Evolutionary conservation across 2,888 invertebrate genomes (phyloP).

Genomic region (Dysmachus trigonus): DNA sequence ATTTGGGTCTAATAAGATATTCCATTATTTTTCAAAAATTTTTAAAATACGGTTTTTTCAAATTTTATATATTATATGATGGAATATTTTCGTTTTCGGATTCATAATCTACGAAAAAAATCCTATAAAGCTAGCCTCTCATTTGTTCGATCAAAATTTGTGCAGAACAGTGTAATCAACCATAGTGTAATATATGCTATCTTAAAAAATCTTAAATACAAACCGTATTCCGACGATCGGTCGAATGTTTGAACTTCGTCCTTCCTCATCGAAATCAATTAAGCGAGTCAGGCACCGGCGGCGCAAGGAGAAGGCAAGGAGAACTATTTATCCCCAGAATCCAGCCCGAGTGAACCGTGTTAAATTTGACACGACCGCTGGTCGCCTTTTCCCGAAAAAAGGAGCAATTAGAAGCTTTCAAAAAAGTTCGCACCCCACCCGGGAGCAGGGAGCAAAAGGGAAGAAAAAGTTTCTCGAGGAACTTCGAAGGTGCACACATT

Average conservation of each 20-base stretch:
- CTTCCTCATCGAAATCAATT: neutral
- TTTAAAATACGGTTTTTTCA: too few relatives aligned
- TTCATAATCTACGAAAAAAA: too few relatives aligned
- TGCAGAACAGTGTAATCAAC: too few relatives aligned
- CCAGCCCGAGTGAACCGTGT: neutral
- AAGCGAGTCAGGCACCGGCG: neutral
- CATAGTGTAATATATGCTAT: too few relatives aligned
- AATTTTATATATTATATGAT: too few relatives aligned
- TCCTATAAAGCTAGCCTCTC: too few relatives aligned
- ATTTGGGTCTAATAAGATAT: too few relatives aligned
- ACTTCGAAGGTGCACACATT: neutral
- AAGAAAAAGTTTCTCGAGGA: neutral
- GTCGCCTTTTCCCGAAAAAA: neutral
- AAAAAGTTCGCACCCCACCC: neutral
- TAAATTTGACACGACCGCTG: neutral
- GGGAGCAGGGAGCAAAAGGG: neutral
- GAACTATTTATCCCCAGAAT: neutral
- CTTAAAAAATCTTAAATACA: neutral
- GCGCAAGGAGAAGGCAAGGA: too few relatives aligned
- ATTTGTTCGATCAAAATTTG: too few relatives aligned
- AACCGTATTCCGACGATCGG: neutral
- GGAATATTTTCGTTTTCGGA: too few relatives aligned
- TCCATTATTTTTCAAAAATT: too few relatives aligned
- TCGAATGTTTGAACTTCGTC: neutral
- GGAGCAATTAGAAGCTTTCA: neutral